Evolutionary conservation across 2,113 vertebrate genomes (phyloP).

Genomic region (Dasypus novemcinctus): DNA sequence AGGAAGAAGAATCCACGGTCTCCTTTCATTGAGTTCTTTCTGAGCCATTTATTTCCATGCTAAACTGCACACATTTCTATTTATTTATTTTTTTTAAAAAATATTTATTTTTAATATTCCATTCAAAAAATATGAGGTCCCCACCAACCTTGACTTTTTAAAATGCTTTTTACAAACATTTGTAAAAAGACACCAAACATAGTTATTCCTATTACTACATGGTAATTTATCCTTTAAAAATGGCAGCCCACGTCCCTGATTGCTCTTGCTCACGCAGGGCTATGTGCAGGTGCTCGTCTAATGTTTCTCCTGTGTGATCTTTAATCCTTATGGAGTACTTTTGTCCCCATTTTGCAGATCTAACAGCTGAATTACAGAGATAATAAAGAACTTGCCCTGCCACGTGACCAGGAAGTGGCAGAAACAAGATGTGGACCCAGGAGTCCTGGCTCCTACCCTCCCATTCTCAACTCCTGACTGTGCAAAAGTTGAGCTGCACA

Average conservation of each 20-base stretch:
- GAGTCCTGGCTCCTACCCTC: rapidly evolving
- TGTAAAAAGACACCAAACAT: background rate
- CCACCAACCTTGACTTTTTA: background rate
- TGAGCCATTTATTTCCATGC: too few species aligned
- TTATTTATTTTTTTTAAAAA: too few species aligned
- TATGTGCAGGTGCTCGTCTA: rapidly evolving
- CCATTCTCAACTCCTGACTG: rapidly evolving
- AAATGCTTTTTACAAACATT: background rate
- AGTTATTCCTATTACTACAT: background rate
- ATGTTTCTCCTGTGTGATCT: rapidly evolving
- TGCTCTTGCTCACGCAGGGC: rapidly evolving
- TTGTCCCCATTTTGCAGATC: background rate
- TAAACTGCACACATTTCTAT: too few species aligned
- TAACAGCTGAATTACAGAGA: too few species aligned
- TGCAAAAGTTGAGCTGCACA: rapidly evolving
- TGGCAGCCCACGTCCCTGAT: too few species aligned
- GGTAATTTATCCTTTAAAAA: background rate
- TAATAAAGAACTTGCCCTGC: rapidly evolving
- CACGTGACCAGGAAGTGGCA: background rate
- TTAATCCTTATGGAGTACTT: background rate
- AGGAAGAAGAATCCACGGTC: too few species aligned
- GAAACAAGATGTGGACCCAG: background rate
- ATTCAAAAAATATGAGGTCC: too few species aligned
- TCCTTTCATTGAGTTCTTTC: too few species aligned
- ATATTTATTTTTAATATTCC: too few species aligned